These are phyloP conservation scores for Sisyra terminalis DNA, from an alignment of 2,888 invertebrate genomes.

Conservation along the genomic window DNA sequence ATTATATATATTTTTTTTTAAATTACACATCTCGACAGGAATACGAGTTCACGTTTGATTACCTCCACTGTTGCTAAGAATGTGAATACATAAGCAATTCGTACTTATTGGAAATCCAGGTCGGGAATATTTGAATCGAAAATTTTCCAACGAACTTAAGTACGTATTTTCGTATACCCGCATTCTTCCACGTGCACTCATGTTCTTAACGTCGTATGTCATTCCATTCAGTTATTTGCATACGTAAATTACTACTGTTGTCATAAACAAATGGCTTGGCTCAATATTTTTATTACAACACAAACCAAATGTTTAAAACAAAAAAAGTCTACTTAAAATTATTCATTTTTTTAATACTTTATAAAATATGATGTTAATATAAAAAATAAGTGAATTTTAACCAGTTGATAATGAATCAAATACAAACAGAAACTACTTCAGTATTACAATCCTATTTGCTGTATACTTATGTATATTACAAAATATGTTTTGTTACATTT, in stretches of 20 bases:
- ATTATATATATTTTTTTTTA: slow-evolving; percentile 7
- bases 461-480: slow-evolving; percentile 1
- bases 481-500: background rate
- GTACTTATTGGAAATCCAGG: slow-evolving; percentile 20
- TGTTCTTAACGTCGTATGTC: slow-evolving; percentile 1
- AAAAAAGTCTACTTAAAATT: slow-evolving; percentile 14
- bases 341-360: slow-evolving; percentile 14
- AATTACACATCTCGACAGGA: background rate
- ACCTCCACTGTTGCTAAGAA: slow-evolving; percentile 15
- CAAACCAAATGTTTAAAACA: slow-evolving; percentile 14
- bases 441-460: slow-evolving; percentile 3
- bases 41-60: slow-evolving; percentile 1
- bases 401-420: background rate
- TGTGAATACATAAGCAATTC: slow-evolving; percentile 14
- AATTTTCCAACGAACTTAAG: too few relatives aligned
- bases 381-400: background rate
- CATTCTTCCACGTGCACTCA: background rate
- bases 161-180: too few relatives aligned
- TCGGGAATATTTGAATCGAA: slow-evolving; percentile 8
- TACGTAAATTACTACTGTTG: slow-evolving; percentile 5
- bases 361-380: slow-evolving; percentile 11
- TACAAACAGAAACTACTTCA: slow-evolving; percentile 3
- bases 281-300: slow-evolving; percentile 25
- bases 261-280: slow-evolving; percentile 8
- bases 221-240: slow-evolving; percentile 6